Percentiles rank a stretch among this genome's conserved stretches.
phyloP scores from a whole-genome alignment of 1,140 invertebrate genomes.

The Hydropsyche tenuis region DNA sequence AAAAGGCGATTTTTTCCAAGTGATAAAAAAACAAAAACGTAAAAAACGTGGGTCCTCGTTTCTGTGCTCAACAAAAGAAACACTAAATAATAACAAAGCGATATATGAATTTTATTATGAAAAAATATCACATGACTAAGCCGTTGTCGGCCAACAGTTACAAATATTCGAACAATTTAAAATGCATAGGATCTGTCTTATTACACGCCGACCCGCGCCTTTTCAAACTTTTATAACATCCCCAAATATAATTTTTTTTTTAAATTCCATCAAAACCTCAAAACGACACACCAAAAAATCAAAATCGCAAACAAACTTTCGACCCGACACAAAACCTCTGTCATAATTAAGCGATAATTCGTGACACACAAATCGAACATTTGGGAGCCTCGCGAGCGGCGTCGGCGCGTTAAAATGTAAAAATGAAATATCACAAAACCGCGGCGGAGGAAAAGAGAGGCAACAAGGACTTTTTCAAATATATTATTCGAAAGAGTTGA shows the following conservation, averaged over 20 bases:
- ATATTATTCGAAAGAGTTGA: constrained; percentile 45
- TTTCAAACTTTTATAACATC: too few relatives aligned
- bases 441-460: neutral
- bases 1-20: too few relatives aligned
- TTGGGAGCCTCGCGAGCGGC: too few relatives aligned
- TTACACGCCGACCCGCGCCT: neutral
- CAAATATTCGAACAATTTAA: constrained; percentile 14
- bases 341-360: too few relatives aligned
- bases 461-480: constrained; percentile 8
- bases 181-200: constrained; percentile 12
- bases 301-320: too few relatives aligned
- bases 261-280: too few relatives aligned
- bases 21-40: neutral
- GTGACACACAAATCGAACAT: too few relatives aligned
- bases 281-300: too few relatives aligned
- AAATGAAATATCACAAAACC: constrained; percentile 28
- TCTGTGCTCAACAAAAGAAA: constrained; percentile 5
- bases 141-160: neutral
- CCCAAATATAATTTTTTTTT: too few relatives aligned
- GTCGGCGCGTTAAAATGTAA: too few relatives aligned
- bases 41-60: neutral
- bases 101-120: constrained; percentile 14
- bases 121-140: neutral
- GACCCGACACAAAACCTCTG: too few relatives aligned
- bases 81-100: constrained; percentile 18